These are phyloP conservation scores for Cynaeus angustus DNA, from an alignment of 2,888 invertebrate genomes.

Conservation along the genomic window DNA sequence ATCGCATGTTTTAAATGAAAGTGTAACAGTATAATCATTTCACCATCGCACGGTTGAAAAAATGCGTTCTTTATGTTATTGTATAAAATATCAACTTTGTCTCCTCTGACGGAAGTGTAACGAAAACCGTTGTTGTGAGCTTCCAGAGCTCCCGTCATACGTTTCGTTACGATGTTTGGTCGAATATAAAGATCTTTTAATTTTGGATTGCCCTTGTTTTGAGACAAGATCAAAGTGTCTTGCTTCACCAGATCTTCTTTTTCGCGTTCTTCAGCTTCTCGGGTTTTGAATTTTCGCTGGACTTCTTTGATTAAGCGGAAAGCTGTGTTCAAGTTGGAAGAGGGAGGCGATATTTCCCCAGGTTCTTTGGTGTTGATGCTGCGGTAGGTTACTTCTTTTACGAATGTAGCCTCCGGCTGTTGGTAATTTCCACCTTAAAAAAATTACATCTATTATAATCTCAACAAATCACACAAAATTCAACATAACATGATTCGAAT, in stretches of 20 bases:
- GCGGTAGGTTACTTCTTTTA: conserved; percentile 99
- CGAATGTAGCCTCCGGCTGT: conserved; percentile 96
- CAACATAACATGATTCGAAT: too few relatives aligned
- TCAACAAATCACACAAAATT: neutral
- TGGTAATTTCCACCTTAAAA: conserved; percentile 83
- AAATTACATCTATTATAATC: neutral
- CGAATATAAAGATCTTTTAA: conserved; percentile 97
- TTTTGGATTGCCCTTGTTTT: conserved; percentile 98
- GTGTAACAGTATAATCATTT: conserved; percentile 98
- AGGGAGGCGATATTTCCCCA: conserved; percentile 94
- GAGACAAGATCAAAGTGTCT: conserved; percentile 93
- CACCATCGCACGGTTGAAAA: conserved; percentile 99
- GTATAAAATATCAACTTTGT: conserved; percentile 99
- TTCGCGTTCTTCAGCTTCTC: conserved; percentile 98
- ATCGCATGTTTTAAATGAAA: conserved; percentile 99
- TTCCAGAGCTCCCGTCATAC: conserved; percentile 95
- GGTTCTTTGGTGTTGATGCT: conserved; percentile 98
- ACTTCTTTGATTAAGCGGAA: conserved; percentile 97
- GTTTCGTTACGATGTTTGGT: conserved; percentile 98
- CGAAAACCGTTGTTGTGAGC: conserved; percentile 95
- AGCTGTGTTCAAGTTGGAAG: conserved; percentile 96
- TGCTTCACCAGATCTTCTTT: conserved; percentile 99
- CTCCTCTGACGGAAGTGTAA: conserved; percentile 99
- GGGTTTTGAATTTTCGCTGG: conserved; percentile 97
- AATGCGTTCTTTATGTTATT: conserved; percentile 99